Conservation (phyloP, 1,140 invertebrate genomes). For the Ceratosolen fusciceps region DNA sequence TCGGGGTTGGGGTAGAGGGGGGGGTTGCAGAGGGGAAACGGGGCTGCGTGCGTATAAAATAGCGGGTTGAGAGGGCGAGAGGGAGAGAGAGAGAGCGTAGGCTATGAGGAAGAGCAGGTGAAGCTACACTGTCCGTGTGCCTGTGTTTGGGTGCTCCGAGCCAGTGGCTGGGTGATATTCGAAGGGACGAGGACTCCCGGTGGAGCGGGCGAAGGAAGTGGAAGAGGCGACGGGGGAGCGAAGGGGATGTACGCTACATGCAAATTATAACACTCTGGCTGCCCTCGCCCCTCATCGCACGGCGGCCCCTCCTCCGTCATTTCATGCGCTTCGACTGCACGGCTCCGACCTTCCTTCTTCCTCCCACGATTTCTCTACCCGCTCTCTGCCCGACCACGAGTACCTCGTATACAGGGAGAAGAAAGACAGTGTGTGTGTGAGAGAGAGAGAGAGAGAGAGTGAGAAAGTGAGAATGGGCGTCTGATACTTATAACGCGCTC, state of each 20-base stretch:
- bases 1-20: neutral
- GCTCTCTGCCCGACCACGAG: constrained; percentile 33
- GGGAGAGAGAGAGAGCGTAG: neutral
- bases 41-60: too few species aligned
- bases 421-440: neutral
- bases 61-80: neutral
- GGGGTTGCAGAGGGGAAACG: neutral
- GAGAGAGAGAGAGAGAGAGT: constrained; percentile 22
- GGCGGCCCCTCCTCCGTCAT: constrained; percentile 38
- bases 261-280: constrained; percentile 65
- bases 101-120: neutral
- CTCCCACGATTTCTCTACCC: constrained; percentile 43
- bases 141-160: too few species aligned
- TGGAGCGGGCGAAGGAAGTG: neutral
- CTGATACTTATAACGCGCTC: constrained; percentile 50
- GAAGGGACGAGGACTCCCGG: too few species aligned
- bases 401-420: neutral
- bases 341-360: constrained; percentile 38
- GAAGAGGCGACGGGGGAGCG: neutral
- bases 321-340: constrained; percentile 15
- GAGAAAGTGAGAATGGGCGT: constrained; percentile 44
- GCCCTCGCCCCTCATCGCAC: constrained; percentile 10
- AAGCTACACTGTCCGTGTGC: neutral
- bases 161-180: too few species aligned
- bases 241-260: constrained; percentile 56